Percentiles rank a stretch among this genome's conserved stretches.
phyloP scores from a whole-genome alignment of 1,140 invertebrate species.

The Maconellicoccus hirsutus region DNA sequence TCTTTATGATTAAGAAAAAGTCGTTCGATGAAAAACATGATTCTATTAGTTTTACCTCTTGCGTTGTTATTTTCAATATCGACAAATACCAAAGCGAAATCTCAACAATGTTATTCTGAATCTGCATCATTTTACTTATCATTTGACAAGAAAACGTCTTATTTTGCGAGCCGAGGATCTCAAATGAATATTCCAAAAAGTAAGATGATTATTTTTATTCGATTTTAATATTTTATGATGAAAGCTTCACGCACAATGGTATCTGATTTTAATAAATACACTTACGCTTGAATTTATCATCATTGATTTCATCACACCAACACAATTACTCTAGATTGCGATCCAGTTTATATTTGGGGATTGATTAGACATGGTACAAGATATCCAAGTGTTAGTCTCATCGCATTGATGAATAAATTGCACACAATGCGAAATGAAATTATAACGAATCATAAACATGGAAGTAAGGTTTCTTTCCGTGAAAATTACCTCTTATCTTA shows the following conservation, averaged over 20 bases:
- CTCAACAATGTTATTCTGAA: neutral
- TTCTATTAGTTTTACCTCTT: neutral
- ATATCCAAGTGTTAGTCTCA: constrained; percentile 24
- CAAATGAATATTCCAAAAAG: neutral
- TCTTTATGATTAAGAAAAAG: too few species aligned
- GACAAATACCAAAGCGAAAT: too few species aligned
- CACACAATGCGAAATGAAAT: neutral
- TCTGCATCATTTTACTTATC: neutral
- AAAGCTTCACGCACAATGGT: too few species aligned
- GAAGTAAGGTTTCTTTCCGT: neutral
- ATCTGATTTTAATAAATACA: too few species aligned
- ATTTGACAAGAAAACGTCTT: neutral
- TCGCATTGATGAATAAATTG: neutral
- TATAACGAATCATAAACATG: neutral
- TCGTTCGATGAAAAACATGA: neutral
- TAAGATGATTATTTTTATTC: neutral
- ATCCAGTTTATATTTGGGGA: constrained; percentile 30
- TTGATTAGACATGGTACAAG: constrained; percentile 31
- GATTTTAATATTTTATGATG: too few species aligned
- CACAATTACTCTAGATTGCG: constrained; percentile 28
- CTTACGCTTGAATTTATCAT: too few species aligned
- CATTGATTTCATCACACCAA: too few species aligned
- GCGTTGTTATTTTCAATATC: too few species aligned
- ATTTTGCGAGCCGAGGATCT: neutral
- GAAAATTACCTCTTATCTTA: too few species aligned